Evolutionary conservation across 2,888 invertebrate species (phyloP).

Genomic region (Allophyes oxyacanthae): DNA sequence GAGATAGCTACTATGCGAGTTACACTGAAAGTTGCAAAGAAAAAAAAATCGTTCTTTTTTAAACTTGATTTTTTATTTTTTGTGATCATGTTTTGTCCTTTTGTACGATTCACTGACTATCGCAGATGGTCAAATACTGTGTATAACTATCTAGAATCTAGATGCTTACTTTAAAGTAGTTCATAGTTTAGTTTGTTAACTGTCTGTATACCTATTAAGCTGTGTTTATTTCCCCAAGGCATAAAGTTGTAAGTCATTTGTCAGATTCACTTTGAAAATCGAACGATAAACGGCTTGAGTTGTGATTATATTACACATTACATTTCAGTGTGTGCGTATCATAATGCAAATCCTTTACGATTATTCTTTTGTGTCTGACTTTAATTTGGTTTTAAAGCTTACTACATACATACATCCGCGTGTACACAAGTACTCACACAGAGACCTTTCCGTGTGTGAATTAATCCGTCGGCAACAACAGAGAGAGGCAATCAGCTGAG

Average conservation of each 20-base stretch:
- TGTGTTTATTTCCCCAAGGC: conserved; percentile 31
- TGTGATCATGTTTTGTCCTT: neutral
- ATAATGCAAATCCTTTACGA: conserved; percentile 79
- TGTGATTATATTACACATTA: conserved; percentile 46
- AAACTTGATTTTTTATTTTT: too few species aligned
- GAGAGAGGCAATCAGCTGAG: conserved; percentile 87
- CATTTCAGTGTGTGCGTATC: conserved; percentile 66
- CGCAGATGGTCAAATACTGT: neutral
- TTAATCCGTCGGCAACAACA: conserved; percentile 87
- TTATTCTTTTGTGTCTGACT: conserved; percentile 77
- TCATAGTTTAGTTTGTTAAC: conserved; percentile 12
- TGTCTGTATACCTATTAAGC: conserved; percentile 13
- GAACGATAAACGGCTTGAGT: conserved; percentile 48
- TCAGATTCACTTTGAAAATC: conserved; percentile 49
- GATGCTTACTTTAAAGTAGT: conserved; percentile 1
- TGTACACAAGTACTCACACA: conserved; percentile 13
- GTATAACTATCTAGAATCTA: too few species aligned
- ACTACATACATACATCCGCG: conserved; percentile 27
- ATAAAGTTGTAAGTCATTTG: conserved; percentile 53
- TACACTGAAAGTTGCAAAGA: conserved; percentile 34
- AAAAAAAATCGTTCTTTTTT: conserved; percentile 8
- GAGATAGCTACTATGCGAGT: conserved; percentile 40
- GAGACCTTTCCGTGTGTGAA: conserved; percentile 49
- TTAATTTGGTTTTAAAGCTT: conserved; percentile 70
- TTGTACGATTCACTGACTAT: neutral